phyloP scores from a whole-genome alignment of 2,113 vertebrate genomes.

The Ctenodactylus gundi region DNA sequence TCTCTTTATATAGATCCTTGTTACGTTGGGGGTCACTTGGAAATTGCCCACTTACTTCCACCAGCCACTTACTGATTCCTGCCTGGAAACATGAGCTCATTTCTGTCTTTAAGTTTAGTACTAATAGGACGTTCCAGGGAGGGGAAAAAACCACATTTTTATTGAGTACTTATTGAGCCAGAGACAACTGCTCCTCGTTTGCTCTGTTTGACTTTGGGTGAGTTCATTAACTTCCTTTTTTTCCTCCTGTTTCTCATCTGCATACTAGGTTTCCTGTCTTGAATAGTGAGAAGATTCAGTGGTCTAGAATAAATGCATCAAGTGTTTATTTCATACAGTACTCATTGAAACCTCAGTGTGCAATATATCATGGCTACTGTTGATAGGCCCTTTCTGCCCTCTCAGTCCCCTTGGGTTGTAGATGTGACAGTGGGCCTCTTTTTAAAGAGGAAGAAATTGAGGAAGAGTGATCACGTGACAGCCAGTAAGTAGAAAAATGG shows the following conservation, averaged over 20 bases:
- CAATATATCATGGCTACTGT: neutral
- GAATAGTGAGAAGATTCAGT: neutral
- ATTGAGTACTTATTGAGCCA: neutral
- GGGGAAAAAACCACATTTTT: neutral
- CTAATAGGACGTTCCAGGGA: neutral
- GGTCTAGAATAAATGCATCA: neutral
- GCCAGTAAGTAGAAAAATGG: neutral
- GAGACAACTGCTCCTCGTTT: neutral
- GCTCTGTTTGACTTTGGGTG: neutral
- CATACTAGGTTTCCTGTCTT: neutral
- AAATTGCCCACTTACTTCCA: accelerated
- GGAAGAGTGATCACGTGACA: neutral
- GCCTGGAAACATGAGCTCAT: neutral
- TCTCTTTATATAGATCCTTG: neutral
- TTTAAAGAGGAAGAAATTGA: neutral
- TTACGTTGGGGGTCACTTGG: neutral
- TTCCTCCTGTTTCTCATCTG: neutral
- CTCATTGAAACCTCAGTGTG: accelerated
- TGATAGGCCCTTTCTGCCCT: neutral
- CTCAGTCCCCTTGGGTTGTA: neutral
- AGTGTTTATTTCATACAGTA: neutral
- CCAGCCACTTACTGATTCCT: neutral
- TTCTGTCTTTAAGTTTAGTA: neutral
- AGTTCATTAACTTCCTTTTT: neutral
- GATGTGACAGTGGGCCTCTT: neutral